Evolutionary conservation across 2,113 vertebrate species (phyloP), one percentile per base, ranked within the genome.

Genomic region (Chlamydotis undulata): DNA sequence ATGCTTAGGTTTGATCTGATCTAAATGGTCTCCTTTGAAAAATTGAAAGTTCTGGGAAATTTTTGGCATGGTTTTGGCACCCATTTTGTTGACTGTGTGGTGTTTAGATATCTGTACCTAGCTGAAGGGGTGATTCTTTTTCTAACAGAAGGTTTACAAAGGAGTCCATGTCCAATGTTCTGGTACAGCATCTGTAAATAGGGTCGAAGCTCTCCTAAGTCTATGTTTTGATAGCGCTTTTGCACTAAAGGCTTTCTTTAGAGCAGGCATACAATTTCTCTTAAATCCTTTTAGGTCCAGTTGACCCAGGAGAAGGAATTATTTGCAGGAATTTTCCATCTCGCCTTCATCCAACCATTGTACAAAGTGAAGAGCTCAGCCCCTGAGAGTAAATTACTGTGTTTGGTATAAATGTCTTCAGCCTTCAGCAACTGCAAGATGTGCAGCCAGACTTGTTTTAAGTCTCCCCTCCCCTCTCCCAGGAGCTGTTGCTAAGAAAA

Each of bases 231-330:
- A 64, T 71, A 85, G 31, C 3, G 3, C 53, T 84, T 93, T 70
- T 86, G 35, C 31, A 83, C 59, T 89, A 50, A 87, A 80, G 71
- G n/a, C 31, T 94, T 90, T 80, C 56, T 39, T 91, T 63, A 88
- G 71, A 94, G 85, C 18, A 64, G 17, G 68, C 63, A 77, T 93
- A 55, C 52, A 63, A 49, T 80, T 94, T 85, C 71, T 86, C 55
- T 70, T 47, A 80, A 94, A 77, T 81, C 47, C 23, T 69, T 82
- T 77, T 71, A 90, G 85, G 90, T 91, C 60, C 92, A 68, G 28
- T 57, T 96, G 96, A 92, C 92, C 85, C 88, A 83, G 68, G 31
- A 93, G 68, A 85, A 80, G 55, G 81, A 83, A 83, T 83, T 96
- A 43, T 70, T 71, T 53, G 61, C 14, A 67, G 59, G 65, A 95